These are phyloP conservation scores for Limnephilus marmoratus DNA, from an alignment of 2,888 invertebrate genomes.

Conservation along the genomic window DNA sequence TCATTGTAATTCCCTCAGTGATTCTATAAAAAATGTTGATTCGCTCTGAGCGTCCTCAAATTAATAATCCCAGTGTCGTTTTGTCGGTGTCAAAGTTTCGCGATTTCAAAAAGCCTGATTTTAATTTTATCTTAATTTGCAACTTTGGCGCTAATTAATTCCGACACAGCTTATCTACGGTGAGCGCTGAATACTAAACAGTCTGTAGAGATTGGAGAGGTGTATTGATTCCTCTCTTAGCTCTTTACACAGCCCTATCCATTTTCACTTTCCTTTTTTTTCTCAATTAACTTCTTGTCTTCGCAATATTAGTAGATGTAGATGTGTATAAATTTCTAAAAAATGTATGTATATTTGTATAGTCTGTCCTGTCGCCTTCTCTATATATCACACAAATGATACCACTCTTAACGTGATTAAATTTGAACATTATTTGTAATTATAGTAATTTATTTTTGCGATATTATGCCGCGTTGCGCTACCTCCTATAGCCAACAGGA, in stretches of 20 bases:
- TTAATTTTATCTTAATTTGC: slow-evolving; percentile 25
- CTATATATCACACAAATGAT: too few species aligned
- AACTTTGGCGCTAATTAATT: slow-evolving; percentile 41
- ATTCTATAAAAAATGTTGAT: background rate
- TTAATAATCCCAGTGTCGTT: slow-evolving; percentile 29
- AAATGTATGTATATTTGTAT: too few species aligned
- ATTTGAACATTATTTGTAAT: too few species aligned
- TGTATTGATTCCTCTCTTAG: slow-evolving; percentile 9
- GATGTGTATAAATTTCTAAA: too few species aligned
- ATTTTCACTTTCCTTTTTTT: background rate
- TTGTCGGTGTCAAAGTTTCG: slow-evolving; percentile 20
- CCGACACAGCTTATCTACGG: background rate
- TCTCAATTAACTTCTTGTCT: too few species aligned
- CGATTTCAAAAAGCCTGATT: slow-evolving; percentile 9
- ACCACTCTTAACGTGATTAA: too few species aligned
- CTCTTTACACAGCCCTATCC: background rate
- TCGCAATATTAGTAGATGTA: too few species aligned
- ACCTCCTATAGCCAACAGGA: too few species aligned
- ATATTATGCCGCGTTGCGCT: too few species aligned
- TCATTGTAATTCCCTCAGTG: slow-evolving; percentile 5
- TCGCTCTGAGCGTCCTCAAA: background rate
- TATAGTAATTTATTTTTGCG: too few species aligned
- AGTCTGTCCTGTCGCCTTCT: too few species aligned
- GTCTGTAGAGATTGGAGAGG: background rate
- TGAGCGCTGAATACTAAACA: slow-evolving; percentile 15